Evolutionary conservation across 2,113 vertebrate species (phyloP), one percentile per base, ranked within the genome.

Genomic region (Gila orcuttii): DNA sequence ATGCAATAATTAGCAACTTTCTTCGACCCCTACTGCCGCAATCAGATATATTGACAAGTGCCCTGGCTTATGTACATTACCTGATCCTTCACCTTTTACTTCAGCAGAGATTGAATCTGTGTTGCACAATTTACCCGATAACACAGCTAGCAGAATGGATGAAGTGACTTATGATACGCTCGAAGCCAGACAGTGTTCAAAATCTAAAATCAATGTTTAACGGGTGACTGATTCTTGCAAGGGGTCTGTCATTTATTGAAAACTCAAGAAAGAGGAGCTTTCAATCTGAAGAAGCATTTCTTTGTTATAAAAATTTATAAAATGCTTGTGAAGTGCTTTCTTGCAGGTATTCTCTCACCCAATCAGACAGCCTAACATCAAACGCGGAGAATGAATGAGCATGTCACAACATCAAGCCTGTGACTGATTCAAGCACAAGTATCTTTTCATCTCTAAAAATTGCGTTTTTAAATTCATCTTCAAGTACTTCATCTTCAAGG

Each of bases 191-290:
- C 39, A 74, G 19, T 39, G 52, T 57, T 79, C 76, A 80, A 31
- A 64, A 62, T 45, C 78, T 79, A 25, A 79, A 79, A 80, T 80
- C 59, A 80, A 80, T 80, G 59, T 64, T 64, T 80, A 47, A 80
- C 47, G 59, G n/a, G n/a, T 80, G 23, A 81, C 59, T 64, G 79
- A 80, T 80, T 64, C 39, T 17, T 28, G 15, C 59, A 81, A 80
- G 36, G 33, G 57, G 79, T 47, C 59, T 80, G 25, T 79, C 57
- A 10, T 64, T 47, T 80, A 66, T 47, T 47, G 59, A 64, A 80
- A 47, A 47, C n/a, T 66, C 2, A 31, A 28, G n/a, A 80, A 47
- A 64, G 57, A 80, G 4, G 15, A 28, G 59, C 12, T 47, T 80
- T 80, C 36, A 80, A 47, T 47, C 42, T 28, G 3, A 50, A 25